A percentile compares a stretch with the other conserved stretches of the same genome.
These are phyloP conservation scores for Sesamia nonagrioides DNA, from an alignment of 1,140 invertebrate genomes.

Conservation along the genomic window DNA sequence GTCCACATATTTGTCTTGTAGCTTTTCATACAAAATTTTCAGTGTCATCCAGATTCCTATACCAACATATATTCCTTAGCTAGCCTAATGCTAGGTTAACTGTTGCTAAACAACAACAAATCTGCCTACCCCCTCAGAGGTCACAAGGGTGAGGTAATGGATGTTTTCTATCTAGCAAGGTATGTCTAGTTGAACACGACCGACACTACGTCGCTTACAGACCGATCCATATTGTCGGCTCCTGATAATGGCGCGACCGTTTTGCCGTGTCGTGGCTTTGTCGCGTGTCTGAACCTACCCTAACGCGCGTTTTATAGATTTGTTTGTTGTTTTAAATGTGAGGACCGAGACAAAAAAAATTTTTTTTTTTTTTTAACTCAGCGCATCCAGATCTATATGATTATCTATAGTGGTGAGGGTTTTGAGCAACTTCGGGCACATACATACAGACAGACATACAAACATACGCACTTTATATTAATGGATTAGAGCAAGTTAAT, in stretches of 20 bases:
- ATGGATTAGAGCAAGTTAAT: neutral
- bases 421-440: too few relatives aligned
- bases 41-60: neutral
- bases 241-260: conserved; percentile 17
- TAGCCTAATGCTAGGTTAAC: neutral
- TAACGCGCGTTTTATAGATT: neutral
- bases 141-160: conserved; percentile 5
- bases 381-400: too few relatives aligned
- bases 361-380: too few relatives aligned
- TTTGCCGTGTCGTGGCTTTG: conserved; percentile 6
- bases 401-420: too few relatives aligned
- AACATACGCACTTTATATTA: too few relatives aligned
- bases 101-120: conserved; percentile 1
- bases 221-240: conserved; percentile 23
- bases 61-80: neutral
- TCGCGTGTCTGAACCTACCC: conserved; percentile 23
- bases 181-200: conserved; percentile 21
- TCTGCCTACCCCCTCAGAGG: neutral
- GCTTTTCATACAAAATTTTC: neutral
- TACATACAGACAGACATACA: too few relatives aligned
- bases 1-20: neutral
- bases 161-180: conserved; percentile 17
- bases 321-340: neutral
- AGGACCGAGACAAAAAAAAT: too few relatives aligned
- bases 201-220: conserved; percentile 13